Conservation (phyloP, 2,888 invertebrate species). For the Eudasyphora cyanicolor region DNA sequence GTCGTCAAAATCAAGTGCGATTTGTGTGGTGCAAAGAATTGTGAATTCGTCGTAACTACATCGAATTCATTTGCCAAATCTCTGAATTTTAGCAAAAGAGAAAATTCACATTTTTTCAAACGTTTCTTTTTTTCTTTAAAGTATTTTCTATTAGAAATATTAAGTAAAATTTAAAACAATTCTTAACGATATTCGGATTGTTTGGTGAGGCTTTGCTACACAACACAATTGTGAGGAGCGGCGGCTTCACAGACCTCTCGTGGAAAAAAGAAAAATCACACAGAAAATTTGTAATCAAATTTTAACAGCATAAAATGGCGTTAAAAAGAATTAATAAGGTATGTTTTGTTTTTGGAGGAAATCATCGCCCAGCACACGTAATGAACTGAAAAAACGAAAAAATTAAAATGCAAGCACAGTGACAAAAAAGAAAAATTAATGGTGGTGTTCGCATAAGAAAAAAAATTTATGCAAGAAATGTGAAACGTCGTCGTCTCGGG, state of each 20-base stretch:
- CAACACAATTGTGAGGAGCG: conserved; percentile 68
- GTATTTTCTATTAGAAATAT: conserved; percentile 24
- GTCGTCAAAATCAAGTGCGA: conserved; percentile 68
- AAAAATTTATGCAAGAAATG: conserved; percentile 76
- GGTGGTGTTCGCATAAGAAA: conserved; percentile 38
- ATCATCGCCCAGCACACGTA: conserved; percentile 57
- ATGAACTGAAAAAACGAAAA: conserved; percentile 60
- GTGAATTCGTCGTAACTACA: conserved; percentile 67
- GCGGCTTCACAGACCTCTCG: conserved; percentile 59
- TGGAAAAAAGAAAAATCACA: conserved; percentile 65
- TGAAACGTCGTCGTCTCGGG: conserved; percentile 73
- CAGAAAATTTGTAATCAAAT: conserved; percentile 75
- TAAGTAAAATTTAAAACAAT: conserved; percentile 65
- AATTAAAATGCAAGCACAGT: conserved; percentile 69
- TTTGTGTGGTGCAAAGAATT: conserved; percentile 69
- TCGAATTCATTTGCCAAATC: conserved; percentile 65
- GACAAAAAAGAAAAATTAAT: too few relatives aligned
- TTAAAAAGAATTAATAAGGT: conserved; percentile 98
- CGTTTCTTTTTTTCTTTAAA: conserved; percentile 46
- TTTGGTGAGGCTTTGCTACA: conserved; percentile 69
- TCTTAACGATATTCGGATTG: conserved; percentile 65
- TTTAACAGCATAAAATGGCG: conserved; percentile 86
- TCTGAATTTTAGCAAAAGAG: conserved; percentile 49
- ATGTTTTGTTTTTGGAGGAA: conserved; percentile 71
- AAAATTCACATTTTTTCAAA: conserved; percentile 46